These are phyloP conservation scores for Spinus pinus DNA, from an alignment of 2,797 vertebrate genomes.

Conservation along the genomic window DNA sequence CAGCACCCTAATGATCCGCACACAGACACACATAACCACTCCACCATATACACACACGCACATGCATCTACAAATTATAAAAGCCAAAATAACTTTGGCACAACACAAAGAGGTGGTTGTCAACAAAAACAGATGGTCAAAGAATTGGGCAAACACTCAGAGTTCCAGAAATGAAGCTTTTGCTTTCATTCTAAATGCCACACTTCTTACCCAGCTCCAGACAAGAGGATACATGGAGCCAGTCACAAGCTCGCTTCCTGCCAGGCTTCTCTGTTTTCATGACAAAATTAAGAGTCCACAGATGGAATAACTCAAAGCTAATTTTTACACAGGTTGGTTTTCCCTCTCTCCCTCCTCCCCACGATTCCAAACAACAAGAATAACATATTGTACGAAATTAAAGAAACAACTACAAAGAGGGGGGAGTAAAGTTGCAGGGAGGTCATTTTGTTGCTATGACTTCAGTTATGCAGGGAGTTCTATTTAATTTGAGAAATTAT, in stretches of 20 bases:
- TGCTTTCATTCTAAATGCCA: constrained; percentile 79
- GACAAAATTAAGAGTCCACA: constrained; percentile 83
- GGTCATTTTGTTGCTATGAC: constrained; percentile 34
- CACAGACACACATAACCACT: constrained; percentile 60
- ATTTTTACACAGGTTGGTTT: constrained; percentile 81
- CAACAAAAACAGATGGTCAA: constrained; percentile 85
- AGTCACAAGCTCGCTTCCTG: constrained; percentile 78
- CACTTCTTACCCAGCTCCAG: constrained; percentile 80
- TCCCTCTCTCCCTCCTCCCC: constrained; percentile 54
- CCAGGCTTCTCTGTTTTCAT: constrained; percentile 82
- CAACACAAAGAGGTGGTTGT: constrained; percentile 78
- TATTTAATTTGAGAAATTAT: neutral
- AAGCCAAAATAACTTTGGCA: constrained; percentile 84
- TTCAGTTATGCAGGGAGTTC: neutral
- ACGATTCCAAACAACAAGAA: constrained; percentile 66
- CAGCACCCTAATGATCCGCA: constrained; percentile 47
- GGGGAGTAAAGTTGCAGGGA: constrained; percentile 36
- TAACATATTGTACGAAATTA: constrained; percentile 76
- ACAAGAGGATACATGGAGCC: constrained; percentile 80
- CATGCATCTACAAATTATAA: constrained; percentile 70
- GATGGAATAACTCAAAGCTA: constrained; percentile 83
- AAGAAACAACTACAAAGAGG: constrained; percentile 63
- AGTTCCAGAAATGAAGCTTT: constrained; percentile 78
- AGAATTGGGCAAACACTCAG: constrained; percentile 82
- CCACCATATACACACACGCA: constrained; percentile 20